phyloP scores from a whole-genome alignment of 2,113 vertebrate genomes.

The Nycticebus coucang region DNA sequence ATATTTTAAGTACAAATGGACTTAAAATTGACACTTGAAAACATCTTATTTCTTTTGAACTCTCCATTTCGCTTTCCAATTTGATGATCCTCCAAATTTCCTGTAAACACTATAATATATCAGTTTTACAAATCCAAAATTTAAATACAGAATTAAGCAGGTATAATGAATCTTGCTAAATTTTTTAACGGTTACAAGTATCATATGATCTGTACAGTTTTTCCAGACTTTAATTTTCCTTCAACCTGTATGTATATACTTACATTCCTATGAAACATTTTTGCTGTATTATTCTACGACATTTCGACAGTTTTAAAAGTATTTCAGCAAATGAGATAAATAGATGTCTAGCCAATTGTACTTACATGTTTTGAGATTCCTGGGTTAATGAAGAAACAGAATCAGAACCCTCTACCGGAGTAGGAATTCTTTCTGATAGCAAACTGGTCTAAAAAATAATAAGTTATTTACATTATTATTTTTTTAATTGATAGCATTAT shows the following conservation, averaged over 20 bases:
- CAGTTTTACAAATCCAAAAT: constrained; percentile 20
- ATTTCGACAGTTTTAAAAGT: neutral
- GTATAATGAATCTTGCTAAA: neutral
- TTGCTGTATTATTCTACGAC: neutral
- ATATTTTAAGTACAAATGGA: neutral
- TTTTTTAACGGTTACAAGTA: neutral
- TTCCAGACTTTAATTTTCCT: neutral
- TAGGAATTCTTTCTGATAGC: constrained; percentile 89
- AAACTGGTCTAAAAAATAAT: constrained; percentile 85
- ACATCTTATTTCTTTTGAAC: neutral
- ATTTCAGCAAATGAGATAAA: constrained; percentile 24
- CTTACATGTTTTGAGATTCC: constrained; percentile 89
- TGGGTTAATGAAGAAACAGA: constrained; percentile 79
- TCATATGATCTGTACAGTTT: neutral
- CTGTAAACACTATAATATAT: neutral
- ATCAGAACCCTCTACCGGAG: constrained; percentile 86
- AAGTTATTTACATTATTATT: neutral
- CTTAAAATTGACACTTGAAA: neutral
- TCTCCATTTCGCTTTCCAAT: neutral
- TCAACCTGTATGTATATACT: neutral
- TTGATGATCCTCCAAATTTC: constrained; percentile 29
- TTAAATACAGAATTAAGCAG: neutral
- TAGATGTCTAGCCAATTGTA: neutral
- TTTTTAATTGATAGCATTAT: neutral
- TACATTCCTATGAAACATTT: neutral